phyloP scores from a whole-genome alignment of 2,797 vertebrate species.

The Syngnathus rostellatus region DNA sequence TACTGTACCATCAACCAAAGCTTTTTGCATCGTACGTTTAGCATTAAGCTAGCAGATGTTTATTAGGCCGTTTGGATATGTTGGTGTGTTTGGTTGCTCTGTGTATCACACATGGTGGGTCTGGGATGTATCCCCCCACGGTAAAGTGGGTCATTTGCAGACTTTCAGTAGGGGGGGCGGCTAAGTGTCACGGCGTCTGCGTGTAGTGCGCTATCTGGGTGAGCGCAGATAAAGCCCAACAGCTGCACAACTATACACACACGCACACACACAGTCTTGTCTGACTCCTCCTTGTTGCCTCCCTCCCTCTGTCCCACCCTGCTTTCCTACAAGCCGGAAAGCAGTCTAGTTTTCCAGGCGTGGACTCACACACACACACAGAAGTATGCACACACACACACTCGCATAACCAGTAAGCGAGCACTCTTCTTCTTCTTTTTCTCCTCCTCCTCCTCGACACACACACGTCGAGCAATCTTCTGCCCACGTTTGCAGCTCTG shows the following conservation, averaged over 20 bases:
- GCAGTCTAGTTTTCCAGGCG: not conserved
- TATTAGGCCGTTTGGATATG: too few relatives aligned
- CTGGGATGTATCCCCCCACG: not conserved
- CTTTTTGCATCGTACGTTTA: too few relatives aligned
- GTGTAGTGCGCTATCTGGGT: conserved; percentile 25
- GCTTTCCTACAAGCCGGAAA: conserved; percentile 1
- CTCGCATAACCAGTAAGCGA: conserved; percentile 57
- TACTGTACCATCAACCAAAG: not conserved
- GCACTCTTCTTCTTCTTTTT: conserved; percentile 33
- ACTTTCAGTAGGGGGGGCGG: conserved; percentile 26
- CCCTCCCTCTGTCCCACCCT: not conserved
- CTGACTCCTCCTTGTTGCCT: conserved; percentile 1
- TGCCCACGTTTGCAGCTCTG: conserved; percentile 8
- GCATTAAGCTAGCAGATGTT: too few relatives aligned
- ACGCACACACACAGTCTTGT: not conserved
- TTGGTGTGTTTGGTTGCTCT: too few relatives aligned
- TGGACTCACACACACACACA: conserved; percentile 2
- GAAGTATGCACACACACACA: conserved; percentile 44
- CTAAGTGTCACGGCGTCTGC: conserved; percentile 21
- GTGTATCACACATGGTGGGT: too few relatives aligned
- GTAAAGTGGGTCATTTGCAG: conserved; percentile 11
- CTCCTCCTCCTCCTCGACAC: conserved; percentile 1
- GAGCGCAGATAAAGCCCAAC: conserved; percentile 35
- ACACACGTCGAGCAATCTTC: not conserved
- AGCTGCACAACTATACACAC: conserved; percentile 15